Base-by-base conservation (phyloP, 2,113 vertebrate genomes). In the Promerops cafer region DNA sequence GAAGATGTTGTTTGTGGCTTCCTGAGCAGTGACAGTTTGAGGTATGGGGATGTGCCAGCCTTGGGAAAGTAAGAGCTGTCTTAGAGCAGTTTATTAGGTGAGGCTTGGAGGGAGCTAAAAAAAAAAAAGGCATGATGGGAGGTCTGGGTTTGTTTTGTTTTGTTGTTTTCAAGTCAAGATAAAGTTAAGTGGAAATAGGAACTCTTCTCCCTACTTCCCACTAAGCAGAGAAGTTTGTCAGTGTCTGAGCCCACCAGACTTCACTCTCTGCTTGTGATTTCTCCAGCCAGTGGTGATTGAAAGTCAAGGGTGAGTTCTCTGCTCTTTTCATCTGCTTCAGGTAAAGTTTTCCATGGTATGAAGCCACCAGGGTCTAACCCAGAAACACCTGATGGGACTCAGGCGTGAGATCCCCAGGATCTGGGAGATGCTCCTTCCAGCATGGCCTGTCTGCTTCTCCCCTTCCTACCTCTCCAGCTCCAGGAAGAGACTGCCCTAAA, bases 101-200 rank as follows among this genome's bases (percentile, higher is more conserved):
- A 88, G n/a, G 21, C 37, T 45, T 65, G 28, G 60, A 33, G 40
- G 57, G 47, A 64, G 13, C 14, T 45, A 40, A 53, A 28, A 42
- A 31, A 42, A 31, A 3, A n/a, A 26, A 30, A 24, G 0, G 3
- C 6, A 0, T 3, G 0, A 9, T n/a, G 16, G 10, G 27, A 90
- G 3, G 26, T 5, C 9, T 85, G 10, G 4, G 3, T 61, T 69
- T 44, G 72, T 27, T 68, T 59, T 59, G 16, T 27, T 78, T 63
- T 27, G 16, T 5, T n/a, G 27, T 31, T 50, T 57, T 35, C 19
- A 45, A 49, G n/a, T 69, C 52, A 89, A 63, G 23, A 24, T 12
- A 10, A 65, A 68, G 47, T 16, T 79, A 37, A 72, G 52, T 28
- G 35, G 33, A 44, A 28, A 35, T 7, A 7, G 56, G 23, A 84